Evolutionary conservation across 2,888 invertebrate species (phyloP).

Genomic region (Ariolimax columbianus): DNA sequence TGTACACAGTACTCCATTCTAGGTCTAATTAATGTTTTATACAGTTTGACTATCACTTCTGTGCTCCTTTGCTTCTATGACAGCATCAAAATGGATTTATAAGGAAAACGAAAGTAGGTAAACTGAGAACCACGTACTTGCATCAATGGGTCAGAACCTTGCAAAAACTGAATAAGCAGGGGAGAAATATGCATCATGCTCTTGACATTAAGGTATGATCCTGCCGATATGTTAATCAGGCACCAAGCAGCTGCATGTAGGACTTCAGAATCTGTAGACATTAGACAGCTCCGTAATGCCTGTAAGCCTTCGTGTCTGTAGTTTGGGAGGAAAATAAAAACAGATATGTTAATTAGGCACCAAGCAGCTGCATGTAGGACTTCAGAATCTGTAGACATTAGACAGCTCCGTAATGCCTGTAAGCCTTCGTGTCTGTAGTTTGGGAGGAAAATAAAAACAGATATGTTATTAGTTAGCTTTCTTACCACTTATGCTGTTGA

Average conservation of each 20-base stretch:
- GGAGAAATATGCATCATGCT: constrained; percentile 26
- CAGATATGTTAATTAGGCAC: constrained; percentile 36
- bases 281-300: constrained; percentile 17
- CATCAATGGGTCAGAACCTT: constrained; percentile 34
- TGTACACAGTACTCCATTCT: no score
- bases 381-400: constrained; percentile 33
- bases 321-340: neutral
- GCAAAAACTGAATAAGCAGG: constrained; percentile 40
- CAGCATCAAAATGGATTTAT: no score
- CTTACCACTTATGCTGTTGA: no score
- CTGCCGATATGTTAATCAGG: constrained; percentile 32
- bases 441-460: neutral
- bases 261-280: constrained; percentile 29
- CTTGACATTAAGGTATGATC: neutral
- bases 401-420: constrained; percentile 9
- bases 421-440: constrained; percentile 31
- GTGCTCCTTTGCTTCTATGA: no score
- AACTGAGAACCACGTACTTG: constrained; percentile 18
- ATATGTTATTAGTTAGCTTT: no score
- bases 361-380: constrained; percentile 44
- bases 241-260: constrained; percentile 48
- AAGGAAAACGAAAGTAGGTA: no score
- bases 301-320: constrained; percentile 32
- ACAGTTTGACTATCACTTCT: no score
- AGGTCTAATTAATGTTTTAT: no score